Evolutionary conservation across 2,797 vertebrate genomes (phyloP).

Genomic region (Pangasius djambal): DNA sequence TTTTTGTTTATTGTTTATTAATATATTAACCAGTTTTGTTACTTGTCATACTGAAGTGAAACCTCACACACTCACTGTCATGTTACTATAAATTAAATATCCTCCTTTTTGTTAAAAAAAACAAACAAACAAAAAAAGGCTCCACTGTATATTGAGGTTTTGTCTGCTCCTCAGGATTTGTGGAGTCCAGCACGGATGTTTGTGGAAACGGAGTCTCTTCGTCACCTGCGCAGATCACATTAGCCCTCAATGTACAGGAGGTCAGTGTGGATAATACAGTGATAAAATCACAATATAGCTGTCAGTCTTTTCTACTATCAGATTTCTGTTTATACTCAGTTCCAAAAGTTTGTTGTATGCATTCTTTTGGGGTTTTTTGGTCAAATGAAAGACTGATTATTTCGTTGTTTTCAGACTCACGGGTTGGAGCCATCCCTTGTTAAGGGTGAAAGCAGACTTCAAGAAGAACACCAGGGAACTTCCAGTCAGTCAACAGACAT

Average conservation of each 20-base stretch:
- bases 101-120: not conserved
- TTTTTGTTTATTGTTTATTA: not conserved
- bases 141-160: not conserved
- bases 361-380: not conserved
- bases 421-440: slow-evolving; percentile 42
- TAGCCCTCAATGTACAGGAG: slow-evolving; percentile 33
- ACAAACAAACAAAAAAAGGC: not conserved
- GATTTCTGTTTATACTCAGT: not conserved
- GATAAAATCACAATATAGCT: not conserved
- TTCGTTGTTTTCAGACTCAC: slow-evolving; percentile 39
- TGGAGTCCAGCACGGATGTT: slow-evolving; percentile 73
- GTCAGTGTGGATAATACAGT: slow-evolving; percentile 34
- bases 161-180: slow-evolving; percentile 61
- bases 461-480: slow-evolving; percentile 32
- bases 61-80: not conserved
- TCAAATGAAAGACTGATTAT: not conserved
- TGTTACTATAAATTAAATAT: not conserved
- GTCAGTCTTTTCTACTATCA: not conserved
- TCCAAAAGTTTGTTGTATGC: not conserved
- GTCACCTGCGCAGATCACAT: slow-evolving; percentile 43
- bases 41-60: not conserved
- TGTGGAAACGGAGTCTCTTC: slow-evolving; percentile 59
- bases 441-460: slow-evolving; percentile 26
- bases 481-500: slow-evolving; percentile 32
- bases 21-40: not conserved